Conservation (phyloP, 2,888 invertebrate species). For the Tenodera sinensis region DNA sequence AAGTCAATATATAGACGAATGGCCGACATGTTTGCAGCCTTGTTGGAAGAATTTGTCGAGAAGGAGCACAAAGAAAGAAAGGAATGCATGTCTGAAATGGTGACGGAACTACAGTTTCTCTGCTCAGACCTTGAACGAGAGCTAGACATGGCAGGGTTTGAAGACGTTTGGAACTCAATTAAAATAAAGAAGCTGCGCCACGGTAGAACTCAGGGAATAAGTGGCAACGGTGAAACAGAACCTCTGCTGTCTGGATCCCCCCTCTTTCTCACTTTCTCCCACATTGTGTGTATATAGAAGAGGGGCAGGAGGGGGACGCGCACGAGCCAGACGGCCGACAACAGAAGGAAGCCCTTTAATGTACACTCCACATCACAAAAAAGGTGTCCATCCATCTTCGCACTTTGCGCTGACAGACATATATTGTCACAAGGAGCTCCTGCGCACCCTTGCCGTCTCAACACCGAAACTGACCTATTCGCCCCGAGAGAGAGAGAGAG, state of each 20-base stretch:
- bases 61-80: too few relatives aligned
- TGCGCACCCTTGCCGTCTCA: too few relatives aligned
- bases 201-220: neutral
- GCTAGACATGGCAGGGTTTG: too few relatives aligned
- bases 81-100: too few relatives aligned
- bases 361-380: conserved; percentile 2
- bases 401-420: neutral
- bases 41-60: too few relatives aligned
- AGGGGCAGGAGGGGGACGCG: neutral
- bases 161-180: neutral
- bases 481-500: neutral
- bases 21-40: too few relatives aligned
- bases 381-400: neutral
- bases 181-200: neutral
- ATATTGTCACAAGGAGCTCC: neutral
- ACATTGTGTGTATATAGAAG: neutral
- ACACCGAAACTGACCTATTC: too few relatives aligned
- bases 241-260: neutral
- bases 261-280: neutral
- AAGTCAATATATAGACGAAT: too few relatives aligned
- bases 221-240: neutral
- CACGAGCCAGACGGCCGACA: conserved; percentile 13
- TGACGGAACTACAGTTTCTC: too few relatives aligned
- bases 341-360: conserved; percentile 7
- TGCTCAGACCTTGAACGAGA: too few relatives aligned